phyloP scores from a whole-genome alignment of 2,797 vertebrate genomes.

The Epinephelus awoara region DNA sequence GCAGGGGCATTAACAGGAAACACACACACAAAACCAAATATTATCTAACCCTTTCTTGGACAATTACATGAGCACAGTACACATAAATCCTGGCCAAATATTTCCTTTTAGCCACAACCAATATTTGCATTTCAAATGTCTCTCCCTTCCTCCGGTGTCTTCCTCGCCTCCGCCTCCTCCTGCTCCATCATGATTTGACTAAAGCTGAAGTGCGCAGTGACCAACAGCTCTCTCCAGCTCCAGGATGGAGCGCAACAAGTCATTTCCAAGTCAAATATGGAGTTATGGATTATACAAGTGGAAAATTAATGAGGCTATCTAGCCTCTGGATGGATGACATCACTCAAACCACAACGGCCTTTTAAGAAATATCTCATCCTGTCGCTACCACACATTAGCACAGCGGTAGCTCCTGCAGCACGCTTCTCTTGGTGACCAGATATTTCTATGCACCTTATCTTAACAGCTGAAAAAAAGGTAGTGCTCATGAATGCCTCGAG shows the following conservation, averaged over 20 bases:
- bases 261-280: conserved; percentile 62
- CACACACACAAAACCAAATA: conserved; percentile 10
- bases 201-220: conserved; percentile 21
- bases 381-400: conserved; percentile 16
- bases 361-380: conserved; percentile 37
- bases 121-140: conserved; percentile 72
- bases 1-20: conserved; percentile 11
- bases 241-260: conserved; percentile 16
- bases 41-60: not conserved
- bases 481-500: not conserved
- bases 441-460: not conserved
- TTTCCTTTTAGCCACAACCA: conserved; percentile 12
- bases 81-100: conserved; percentile 5
- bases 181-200: conserved; percentile 52
- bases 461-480: conserved; percentile 15
- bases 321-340: conserved; percentile 38
- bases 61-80: not conserved
- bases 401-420: not conserved
- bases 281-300: conserved; percentile 31
- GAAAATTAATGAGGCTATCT: conserved; percentile 53
- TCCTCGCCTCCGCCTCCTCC: not conserved
- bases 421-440: not conserved
- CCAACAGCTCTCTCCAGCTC: conserved; percentile 17
- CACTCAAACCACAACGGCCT: conserved; percentile 41
- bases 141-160: conserved; percentile 16